Percentiles rank a stretch among this genome's conserved stretches.
Evolutionary conservation across 1,140 invertebrate species (phyloP).

Genomic region (Ooceraea biroi): DNA sequence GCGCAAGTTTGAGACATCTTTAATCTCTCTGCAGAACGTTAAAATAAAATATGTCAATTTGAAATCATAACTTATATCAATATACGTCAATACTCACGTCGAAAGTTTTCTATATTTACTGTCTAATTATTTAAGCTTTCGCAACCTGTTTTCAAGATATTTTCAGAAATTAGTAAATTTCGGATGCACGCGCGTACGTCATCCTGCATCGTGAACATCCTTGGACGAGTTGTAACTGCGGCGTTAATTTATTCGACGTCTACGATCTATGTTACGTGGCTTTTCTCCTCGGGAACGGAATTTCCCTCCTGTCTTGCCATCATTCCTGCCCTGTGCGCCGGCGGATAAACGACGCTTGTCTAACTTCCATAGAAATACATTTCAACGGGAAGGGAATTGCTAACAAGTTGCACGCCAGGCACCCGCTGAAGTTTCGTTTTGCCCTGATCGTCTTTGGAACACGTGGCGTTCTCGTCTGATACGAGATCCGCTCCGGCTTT

Average conservation of each 20-base stretch:
- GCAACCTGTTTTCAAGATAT: not conserved
- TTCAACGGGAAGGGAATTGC: slow-evolving; percentile 65
- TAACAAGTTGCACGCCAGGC: slow-evolving; percentile 46
- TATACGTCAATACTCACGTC: no score
- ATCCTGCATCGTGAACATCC: not conserved
- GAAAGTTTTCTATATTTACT: not conserved
- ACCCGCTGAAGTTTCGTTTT: slow-evolving; percentile 12
- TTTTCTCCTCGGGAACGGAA: slow-evolving; percentile 60
- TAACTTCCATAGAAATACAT: slow-evolving; percentile 71
- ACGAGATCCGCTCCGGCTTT: slow-evolving; percentile 4
- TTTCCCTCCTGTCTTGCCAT: slow-evolving; percentile 60
- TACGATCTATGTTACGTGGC: slow-evolving; percentile 37
- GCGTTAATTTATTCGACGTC: slow-evolving; percentile 57
- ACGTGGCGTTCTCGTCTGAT: slow-evolving; percentile 53
- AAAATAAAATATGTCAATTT: no score
- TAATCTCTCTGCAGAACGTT: not conserved
- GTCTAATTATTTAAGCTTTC: not conserved
- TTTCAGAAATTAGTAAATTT: not conserved
- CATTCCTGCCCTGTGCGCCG: slow-evolving; percentile 34
- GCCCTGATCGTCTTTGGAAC: slow-evolving; percentile 17
- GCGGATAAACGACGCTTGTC: slow-evolving; percentile 63
- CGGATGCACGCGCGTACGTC: not conserved
- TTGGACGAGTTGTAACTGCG: slow-evolving; percentile 15
- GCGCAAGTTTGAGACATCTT: not conserved
- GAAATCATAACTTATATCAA: no score